Percentiles rank a stretch among this genome's conserved stretches.
Conservation (phyloP, 2,113 vertebrate species). For the Gopherus evgoodei region DNA sequence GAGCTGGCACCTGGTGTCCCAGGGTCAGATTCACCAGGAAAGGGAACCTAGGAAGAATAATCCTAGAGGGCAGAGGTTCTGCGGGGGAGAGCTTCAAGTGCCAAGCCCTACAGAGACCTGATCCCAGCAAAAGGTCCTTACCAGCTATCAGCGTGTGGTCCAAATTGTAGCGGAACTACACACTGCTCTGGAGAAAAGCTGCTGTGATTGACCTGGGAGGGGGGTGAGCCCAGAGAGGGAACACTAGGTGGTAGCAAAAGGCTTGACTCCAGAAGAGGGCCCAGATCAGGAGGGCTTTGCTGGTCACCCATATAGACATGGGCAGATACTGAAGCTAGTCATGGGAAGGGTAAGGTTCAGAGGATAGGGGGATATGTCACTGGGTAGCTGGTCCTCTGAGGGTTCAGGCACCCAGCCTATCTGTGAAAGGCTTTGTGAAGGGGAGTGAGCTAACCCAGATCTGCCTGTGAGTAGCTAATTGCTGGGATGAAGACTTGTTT, state of each 20-base stretch:
- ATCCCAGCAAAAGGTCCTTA: neutral
- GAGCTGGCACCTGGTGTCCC: neutral
- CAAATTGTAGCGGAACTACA: neutral
- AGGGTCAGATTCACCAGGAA: neutral
- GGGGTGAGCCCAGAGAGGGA: neutral
- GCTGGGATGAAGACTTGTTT: no score
- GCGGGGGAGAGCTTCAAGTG: neutral
- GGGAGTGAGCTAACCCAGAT: neutral
- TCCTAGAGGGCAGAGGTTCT: neutral
- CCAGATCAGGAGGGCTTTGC: neutral
- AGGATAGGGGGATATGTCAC: neutral
- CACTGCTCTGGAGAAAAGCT: neutral
- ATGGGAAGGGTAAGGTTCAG: neutral
- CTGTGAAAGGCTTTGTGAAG: neutral
- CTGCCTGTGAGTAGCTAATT: neutral
- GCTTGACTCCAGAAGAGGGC: neutral
- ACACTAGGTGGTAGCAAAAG: neutral
- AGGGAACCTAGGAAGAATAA: neutral
- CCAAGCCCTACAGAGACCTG: neutral
- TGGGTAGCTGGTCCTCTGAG: neutral
- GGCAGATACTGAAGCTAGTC: neutral
- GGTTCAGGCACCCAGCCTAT: neutral
- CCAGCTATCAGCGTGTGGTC: neutral
- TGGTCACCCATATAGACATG: neutral
- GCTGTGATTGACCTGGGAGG: neutral